Evolutionary conservation across 2,888 invertebrate genomes (phyloP).

Genomic region (Lepidonotus clava): DNA sequence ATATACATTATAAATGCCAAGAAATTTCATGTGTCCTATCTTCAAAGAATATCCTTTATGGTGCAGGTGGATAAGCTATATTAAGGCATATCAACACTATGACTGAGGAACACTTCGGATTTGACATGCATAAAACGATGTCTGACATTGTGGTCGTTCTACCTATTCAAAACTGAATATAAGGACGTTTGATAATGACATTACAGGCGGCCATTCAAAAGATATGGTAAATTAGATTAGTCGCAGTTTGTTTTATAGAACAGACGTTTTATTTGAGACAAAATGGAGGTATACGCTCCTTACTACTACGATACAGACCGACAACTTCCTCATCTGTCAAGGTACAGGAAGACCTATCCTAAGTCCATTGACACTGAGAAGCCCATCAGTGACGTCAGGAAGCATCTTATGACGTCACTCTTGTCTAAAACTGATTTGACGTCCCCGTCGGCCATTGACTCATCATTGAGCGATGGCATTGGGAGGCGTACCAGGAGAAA

Average conservation of each 20-base stretch:
- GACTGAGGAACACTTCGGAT: too few species aligned
- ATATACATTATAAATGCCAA: too few species aligned
- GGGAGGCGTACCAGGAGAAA: background rate
- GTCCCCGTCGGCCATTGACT: background rate
- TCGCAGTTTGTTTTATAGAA: background rate
- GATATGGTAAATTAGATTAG: background rate
- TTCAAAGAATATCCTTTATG: too few species aligned
- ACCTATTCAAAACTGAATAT: background rate
- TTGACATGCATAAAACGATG: too few species aligned
- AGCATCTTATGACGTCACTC: background rate
- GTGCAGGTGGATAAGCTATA: too few species aligned
- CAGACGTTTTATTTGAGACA: too few species aligned
- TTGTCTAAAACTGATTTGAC: background rate
- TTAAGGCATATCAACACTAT: too few species aligned
- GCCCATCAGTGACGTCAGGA: background rate
- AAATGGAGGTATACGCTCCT: slow-evolving; percentile 26
- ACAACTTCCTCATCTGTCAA: background rate
- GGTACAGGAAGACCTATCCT: background rate
- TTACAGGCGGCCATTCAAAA: background rate
- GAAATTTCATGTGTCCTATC: too few species aligned
- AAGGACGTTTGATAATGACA: background rate
- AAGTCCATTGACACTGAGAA: background rate
- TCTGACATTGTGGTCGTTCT: too few species aligned
- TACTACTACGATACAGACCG: background rate
- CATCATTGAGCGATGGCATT: too few species aligned